Evolutionary conservation across 2,888 invertebrate species (phyloP).

Genomic region (Atethmia centrago): DNA sequence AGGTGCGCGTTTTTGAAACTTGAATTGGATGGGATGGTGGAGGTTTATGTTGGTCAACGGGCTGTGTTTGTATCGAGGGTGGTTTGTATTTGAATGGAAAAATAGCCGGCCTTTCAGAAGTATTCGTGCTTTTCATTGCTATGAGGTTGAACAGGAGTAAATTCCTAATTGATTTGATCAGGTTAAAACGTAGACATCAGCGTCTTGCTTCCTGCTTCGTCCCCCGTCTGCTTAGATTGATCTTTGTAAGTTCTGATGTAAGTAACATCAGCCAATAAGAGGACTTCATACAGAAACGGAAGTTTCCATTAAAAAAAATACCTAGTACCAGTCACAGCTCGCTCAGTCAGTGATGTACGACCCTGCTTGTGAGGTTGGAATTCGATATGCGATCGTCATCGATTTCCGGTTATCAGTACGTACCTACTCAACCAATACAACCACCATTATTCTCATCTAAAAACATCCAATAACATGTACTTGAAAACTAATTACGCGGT

Average conservation of each 20-base stretch:
- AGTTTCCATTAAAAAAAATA: background rate
- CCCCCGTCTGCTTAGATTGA: background rate
- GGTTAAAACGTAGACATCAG: background rate
- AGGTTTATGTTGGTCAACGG: background rate
- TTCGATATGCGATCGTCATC: background rate
- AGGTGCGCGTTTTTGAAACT: conserved; percentile 7
- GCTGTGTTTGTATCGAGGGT: background rate
- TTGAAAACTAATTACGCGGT: conserved; percentile 75
- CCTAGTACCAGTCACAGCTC: background rate
- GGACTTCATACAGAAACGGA: too few species aligned
- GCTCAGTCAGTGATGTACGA: background rate
- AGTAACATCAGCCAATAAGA: background rate
- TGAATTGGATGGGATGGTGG: conserved; percentile 31
- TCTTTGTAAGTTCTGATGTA: background rate
- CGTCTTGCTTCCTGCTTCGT: background rate
- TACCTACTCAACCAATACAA: conserved; percentile 13
- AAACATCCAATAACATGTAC: conserved; percentile 71
- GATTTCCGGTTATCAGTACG: background rate
- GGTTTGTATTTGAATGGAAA: background rate
- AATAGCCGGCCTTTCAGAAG: background rate
- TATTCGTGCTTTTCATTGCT: background rate
- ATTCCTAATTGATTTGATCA: background rate
- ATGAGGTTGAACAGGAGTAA: background rate
- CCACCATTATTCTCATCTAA: conserved; percentile 23
- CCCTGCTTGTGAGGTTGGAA: background rate